phyloP scores from a whole-genome alignment of 2,797 vertebrate species.

The Acanthornis magna region DNA sequence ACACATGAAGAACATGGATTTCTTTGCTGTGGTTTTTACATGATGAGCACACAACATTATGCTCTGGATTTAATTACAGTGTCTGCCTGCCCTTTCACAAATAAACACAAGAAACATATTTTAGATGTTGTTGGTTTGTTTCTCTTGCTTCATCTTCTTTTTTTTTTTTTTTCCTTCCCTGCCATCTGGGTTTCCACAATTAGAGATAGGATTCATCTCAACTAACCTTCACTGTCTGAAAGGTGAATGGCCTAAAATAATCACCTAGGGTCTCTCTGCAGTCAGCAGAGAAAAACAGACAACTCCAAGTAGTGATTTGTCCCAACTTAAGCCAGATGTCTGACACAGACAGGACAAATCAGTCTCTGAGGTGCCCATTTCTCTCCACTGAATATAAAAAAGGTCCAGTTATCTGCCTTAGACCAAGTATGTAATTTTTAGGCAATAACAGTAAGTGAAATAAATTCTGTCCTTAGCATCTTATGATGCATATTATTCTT shows the following conservation, averaged over 20 bases:
- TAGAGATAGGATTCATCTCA: constrained; percentile 58
- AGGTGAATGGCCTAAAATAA: constrained; percentile 63
- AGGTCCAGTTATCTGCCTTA: neutral
- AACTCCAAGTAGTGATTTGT: constrained; percentile 54
- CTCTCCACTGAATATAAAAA: constrained; percentile 26
- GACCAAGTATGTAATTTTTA: neutral
- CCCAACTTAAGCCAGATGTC: constrained; percentile 46
- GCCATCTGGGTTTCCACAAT: constrained; percentile 58
- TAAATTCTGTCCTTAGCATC: neutral
- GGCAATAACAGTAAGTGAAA: neutral
- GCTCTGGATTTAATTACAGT: neutral
- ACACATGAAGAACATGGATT: neutral
- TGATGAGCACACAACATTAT: neutral
- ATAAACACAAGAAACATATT: neutral
- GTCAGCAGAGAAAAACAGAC: constrained; percentile 50
- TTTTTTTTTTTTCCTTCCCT: neutral
- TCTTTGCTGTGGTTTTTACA: neutral
- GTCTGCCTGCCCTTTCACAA: neutral
- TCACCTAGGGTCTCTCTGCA: constrained; percentile 42
- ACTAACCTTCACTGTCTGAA: constrained; percentile 62
- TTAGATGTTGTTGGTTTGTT: neutral
- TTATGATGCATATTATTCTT: neutral
- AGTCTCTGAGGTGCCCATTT: constrained; percentile 26
- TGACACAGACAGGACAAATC: constrained; percentile 47
- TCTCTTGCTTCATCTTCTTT: neutral